phyloP scores from a whole-genome alignment of 1,140 invertebrate species.

The Pseudachorutes palmiensis region DNA sequence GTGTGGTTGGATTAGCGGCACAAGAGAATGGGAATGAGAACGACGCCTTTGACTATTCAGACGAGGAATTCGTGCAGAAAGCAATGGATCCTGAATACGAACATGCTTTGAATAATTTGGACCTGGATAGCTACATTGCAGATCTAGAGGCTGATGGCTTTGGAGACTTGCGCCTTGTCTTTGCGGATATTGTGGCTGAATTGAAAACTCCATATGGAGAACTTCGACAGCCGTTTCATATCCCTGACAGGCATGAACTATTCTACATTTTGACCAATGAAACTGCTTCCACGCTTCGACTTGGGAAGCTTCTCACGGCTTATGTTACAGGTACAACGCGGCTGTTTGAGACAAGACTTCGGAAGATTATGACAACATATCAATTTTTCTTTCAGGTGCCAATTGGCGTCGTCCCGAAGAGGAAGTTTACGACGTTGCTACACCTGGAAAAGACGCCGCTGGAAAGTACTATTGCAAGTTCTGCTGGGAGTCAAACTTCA shows the following conservation, averaged over 20 bases:
- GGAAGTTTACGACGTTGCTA: neutral
- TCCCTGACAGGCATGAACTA: conserved; percentile 72
- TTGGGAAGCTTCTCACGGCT: conserved; percentile 66
- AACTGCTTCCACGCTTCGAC: conserved; percentile 86
- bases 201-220: conserved; percentile 93
- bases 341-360: neutral
- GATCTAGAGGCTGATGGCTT: conserved; percentile 50
- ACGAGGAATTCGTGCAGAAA: conserved; percentile 43
- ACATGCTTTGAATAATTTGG: neutral
- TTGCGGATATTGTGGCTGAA: conserved; percentile 75
- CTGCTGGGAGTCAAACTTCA: neutral
- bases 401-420: neutral
- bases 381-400: neutral
- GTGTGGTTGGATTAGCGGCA: conserved; percentile 74
- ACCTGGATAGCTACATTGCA: neutral
- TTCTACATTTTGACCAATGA: conserved; percentile 95
- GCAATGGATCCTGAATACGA: neutral
- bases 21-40: too few relatives aligned
- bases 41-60: conserved; percentile 70
- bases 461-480: neutral
- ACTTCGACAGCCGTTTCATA: conserved; percentile 66
- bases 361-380: conserved; percentile 39
- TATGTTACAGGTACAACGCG: conserved; percentile 50
- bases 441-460: neutral
- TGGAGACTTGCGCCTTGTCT: conserved; percentile 68